A percentile compares a stretch with the other conserved stretches of the same genome.
Conservation (phyloP, 2,113 vertebrate species). For the Psephotus haematonotus region DNA sequence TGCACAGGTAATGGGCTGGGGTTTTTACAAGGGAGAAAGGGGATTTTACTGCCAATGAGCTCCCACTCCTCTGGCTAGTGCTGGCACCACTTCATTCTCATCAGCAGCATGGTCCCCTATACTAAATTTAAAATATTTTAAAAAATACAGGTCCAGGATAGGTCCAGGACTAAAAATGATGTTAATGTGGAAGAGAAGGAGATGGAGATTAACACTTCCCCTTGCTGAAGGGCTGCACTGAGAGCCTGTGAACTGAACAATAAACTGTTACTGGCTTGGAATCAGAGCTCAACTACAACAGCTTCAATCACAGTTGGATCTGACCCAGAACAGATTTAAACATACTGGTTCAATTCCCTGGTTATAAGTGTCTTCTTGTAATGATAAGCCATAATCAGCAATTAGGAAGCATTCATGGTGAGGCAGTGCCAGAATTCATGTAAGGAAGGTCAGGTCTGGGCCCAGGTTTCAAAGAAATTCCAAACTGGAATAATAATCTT, state of each 20-base stretch:
- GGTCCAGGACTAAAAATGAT: not conserved
- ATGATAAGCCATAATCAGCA: conserved; percentile 35
- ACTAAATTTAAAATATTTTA: not conserved
- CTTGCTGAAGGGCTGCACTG: not conserved
- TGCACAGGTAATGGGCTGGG: not conserved
- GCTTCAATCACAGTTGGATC: conserved; percentile 35
- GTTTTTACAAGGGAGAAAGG: not conserved
- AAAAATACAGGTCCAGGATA: not conserved
- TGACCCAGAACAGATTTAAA: conserved; percentile 54
- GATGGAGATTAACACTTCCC: not conserved
- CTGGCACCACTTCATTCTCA: not conserved
- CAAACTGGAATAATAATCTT: conserved; percentile 44
- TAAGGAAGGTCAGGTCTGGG: conserved; percentile 8
- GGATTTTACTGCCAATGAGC: not conserved
- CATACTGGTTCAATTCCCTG: conserved; percentile 33
- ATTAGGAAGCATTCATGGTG: conserved; percentile 7
- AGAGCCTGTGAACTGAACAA: not conserved
- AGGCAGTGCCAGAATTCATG: conserved; percentile 13
- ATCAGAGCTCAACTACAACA: conserved; percentile 17
- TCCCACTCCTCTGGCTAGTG: not conserved
- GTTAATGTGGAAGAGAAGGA: not conserved
- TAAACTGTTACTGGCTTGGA: not conserved
- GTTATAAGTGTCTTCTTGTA: conserved; percentile 53
- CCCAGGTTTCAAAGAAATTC: conserved; percentile 44
- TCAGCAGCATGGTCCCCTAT: not conserved